A percentile compares a stretch with the other conserved stretches of the same genome.
Evolutionary conservation across 1,140 invertebrate genomes (phyloP).

Genomic region (Formica selysi): DNA sequence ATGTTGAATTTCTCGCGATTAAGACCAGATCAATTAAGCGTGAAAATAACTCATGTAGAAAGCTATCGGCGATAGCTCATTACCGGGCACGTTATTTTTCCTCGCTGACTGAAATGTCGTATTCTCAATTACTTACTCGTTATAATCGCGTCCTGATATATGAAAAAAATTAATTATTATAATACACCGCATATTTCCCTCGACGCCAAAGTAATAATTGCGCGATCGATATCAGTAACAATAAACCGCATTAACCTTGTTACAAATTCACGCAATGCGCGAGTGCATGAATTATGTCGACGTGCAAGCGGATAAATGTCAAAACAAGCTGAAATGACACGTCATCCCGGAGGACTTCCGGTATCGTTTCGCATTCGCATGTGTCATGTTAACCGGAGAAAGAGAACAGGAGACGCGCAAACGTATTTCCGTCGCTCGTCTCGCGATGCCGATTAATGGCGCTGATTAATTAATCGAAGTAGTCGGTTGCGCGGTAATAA

Average conservation of each 20-base stretch:
- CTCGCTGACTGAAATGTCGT: neutral
- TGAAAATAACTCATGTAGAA: constrained; percentile 18
- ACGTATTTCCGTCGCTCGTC: neutral
- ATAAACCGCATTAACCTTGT: constrained; percentile 55
- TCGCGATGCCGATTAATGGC: constrained; percentile 29
- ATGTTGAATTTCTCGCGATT: constrained; percentile 15
- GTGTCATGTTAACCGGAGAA: neutral
- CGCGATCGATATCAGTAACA: constrained; percentile 49
- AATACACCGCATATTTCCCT: neutral
- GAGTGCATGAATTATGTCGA: constrained; percentile 43
- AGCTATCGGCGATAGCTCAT: neutral
- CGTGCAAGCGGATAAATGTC: constrained; percentile 50
- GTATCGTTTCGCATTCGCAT: neutral
- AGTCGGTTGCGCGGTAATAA: constrained; percentile 74
- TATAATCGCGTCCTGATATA: neutral
- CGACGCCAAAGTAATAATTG: neutral
- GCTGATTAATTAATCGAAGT: constrained; percentile 74
- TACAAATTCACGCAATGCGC: constrained; percentile 43
- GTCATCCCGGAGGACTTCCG: constrained; percentile 19
- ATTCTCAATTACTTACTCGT: constrained; percentile 14
- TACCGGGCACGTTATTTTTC: constrained; percentile 6
- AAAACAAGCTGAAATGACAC: constrained; percentile 45
- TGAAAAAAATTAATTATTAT: neutral
- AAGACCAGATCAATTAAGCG: constrained; percentile 35
- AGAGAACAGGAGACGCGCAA: neutral